Evolutionary conservation across 2,888 invertebrate genomes (phyloP), one percentile per base, ranked within the genome.

Genomic region (Psylliodes chrysocephalus): DNA sequence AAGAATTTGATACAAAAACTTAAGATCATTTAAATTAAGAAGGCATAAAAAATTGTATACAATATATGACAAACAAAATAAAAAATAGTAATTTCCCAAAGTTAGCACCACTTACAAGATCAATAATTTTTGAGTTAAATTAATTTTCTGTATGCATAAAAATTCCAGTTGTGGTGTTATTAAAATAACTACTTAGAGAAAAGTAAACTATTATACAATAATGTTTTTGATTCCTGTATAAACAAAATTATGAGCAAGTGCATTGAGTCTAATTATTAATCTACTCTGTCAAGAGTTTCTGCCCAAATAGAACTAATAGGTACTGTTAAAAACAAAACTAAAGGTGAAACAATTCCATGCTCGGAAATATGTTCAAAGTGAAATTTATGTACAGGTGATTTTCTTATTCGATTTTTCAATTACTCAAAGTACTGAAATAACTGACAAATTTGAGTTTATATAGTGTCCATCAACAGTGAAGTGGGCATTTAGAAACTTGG

Each of bases 381-480:
- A 46, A 44, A 56, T 12, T 15, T 25, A 46, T 56, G 46, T 46
- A 46, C 56, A 56, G 46, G 33, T 33, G 56, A 53, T 53, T 53
- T 53, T 40, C 38, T 40, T 38, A 19, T 53, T 38, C 25, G 6
- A n/a, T n/a, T n/a, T n/a, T n/a, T n/a, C n/a, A n/a, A n/a, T n/a
- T n/a, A n/a, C n/a, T n/a, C n/a, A n/a, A n/a, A n/a, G n/a, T n/a
- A n/a, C n/a, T n/a, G n/a, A n/a, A n/a, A n/a, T n/a, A n/a, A n/a
- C n/a, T n/a, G n/a, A n/a, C n/a, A n/a, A n/a, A n/a, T n/a, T n/a
- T n/a, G n/a, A n/a, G n/a, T n/a, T n/a, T n/a, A n/a, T n/a, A n/a
- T n/a, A n/a, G n/a, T n/a, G n/a, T n/a, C n/a, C n/a, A n/a, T n/a
- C n/a, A n/a, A n/a, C n/a, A n/a, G n/a, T n/a, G n/a, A n/a, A n/a